Percentiles rank a stretch among this genome's conserved stretches.
Conservation (phyloP, 2,113 vertebrate species). For the Crotalus horridus region DNA sequence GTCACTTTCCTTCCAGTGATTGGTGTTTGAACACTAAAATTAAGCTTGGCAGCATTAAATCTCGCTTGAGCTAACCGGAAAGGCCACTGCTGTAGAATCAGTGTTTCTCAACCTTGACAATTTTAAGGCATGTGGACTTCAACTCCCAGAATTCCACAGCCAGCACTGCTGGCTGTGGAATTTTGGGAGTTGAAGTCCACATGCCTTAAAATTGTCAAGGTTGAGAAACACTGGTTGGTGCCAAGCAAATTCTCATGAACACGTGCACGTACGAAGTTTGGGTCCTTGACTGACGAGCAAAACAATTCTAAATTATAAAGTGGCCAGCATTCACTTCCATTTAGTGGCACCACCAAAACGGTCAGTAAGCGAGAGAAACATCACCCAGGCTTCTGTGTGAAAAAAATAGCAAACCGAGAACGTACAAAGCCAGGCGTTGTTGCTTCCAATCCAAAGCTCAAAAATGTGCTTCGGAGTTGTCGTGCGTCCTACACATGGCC, state of each 20-base stretch:
- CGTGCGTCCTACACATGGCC: fast-evolving
- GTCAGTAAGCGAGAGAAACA: not conserved
- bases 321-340: not conserved
- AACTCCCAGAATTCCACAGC: not conserved
- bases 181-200: too few species aligned
- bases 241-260: not conserved
- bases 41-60: not conserved
- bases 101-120: not conserved
- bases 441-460: not conserved
- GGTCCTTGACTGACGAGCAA: not conserved
- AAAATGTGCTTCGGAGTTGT: not conserved
- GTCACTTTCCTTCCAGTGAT: not conserved
- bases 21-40: not conserved
- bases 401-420: not conserved
- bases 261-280: fast-evolving
- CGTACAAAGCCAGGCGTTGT: not conserved
- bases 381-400: not conserved
- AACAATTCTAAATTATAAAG: not conserved
- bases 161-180: too few species aligned
- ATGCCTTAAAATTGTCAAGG: too few species aligned
- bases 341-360: not conserved
- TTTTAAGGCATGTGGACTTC: not conserved
- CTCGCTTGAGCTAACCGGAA: not conserved
- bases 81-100: too few species aligned
- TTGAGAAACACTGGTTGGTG: not conserved